These are phyloP conservation scores for Diarsia dahlii DNA, from an alignment of 2,888 invertebrate genomes.

Conservation along the genomic window DNA sequence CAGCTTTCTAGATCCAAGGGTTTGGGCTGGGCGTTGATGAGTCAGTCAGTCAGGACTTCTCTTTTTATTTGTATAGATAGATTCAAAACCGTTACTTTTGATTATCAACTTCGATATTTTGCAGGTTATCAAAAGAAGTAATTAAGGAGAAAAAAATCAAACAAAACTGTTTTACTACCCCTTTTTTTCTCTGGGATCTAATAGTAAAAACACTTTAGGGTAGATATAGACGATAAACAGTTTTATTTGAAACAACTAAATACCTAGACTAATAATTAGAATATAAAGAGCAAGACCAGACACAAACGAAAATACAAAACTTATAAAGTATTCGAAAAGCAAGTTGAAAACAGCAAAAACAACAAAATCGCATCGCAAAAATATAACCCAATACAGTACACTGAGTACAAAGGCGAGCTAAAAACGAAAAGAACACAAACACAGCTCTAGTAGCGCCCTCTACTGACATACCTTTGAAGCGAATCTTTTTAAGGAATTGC, in stretches of 20 bases:
- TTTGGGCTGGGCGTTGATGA: too few relatives aligned
- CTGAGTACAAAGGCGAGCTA: conserved; percentile 52
- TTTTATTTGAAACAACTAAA: not conserved
- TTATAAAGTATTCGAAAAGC: not conserved
- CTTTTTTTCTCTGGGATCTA: not conserved
- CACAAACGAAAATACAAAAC: not conserved
- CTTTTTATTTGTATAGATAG: too few relatives aligned
- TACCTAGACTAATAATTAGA: not conserved
- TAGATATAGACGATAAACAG: not conserved
- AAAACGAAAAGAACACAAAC: conserved; percentile 48
- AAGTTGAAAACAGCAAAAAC: conserved; percentile 1
- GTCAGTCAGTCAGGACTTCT: too few relatives aligned
- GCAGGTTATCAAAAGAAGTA: not conserved
- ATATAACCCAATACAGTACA: conserved; percentile 32
- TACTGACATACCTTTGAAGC: conserved; percentile 88
- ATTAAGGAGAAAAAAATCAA: not conserved
- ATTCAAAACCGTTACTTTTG: conserved; percentile 30
- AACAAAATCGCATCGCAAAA: conserved; percentile 34
- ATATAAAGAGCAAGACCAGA: not conserved
- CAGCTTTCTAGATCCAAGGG: too few relatives aligned
- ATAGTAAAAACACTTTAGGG: too few relatives aligned
- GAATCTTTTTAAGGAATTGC: conserved; percentile 86
- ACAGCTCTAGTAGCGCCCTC: conserved; percentile 75
- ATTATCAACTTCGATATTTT: conserved; percentile 5
- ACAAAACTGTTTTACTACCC: conserved; percentile 1